These are phyloP conservation scores for Echinarachnius parma DNA, from an alignment of 53 echinoderm and acorn worm genomes.

Conservation along the genomic window DNA sequence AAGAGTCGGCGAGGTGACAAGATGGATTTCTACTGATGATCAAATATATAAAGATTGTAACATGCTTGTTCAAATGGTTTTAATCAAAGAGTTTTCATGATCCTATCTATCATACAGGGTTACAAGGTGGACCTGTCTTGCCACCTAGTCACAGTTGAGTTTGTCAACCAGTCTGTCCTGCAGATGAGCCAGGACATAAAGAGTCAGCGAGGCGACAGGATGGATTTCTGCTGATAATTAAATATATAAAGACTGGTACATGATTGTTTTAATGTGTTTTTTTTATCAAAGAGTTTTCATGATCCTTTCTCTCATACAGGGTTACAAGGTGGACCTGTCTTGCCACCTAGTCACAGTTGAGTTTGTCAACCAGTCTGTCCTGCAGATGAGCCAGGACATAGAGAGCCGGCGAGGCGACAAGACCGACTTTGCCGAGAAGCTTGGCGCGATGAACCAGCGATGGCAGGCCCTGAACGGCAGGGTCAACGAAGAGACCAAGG, in stretches of 20 bases:
- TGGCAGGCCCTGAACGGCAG: slow-evolving; percentile 75
- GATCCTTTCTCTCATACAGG: slow-evolving; percentile 25
- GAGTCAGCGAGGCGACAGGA: slow-evolving; percentile 77
- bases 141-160: slow-evolving; percentile 89
- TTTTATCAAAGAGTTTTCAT: too few relatives aligned
- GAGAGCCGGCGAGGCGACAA: slow-evolving; percentile 82
- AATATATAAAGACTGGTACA: too few relatives aligned
- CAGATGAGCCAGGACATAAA: slow-evolving; percentile 82
- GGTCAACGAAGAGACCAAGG: slow-evolving; percentile 75
- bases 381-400: slow-evolving; percentile 77
- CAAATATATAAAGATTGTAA: too few relatives aligned
- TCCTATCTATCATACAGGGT: too few relatives aligned
- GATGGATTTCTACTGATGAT: too few relatives aligned
- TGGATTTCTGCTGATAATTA: slow-evolving; percentile 96
- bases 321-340: slow-evolving; percentile 84
- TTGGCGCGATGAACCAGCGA: slow-evolving; percentile 82
- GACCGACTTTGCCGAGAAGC: slow-evolving; percentile 94
- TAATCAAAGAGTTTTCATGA: too few relatives aligned
- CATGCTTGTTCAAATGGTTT: too few relatives aligned
- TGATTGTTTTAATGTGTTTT: too few relatives aligned
- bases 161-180: slow-evolving; percentile 92
- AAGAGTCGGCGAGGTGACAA: slow-evolving; percentile 81
- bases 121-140: slow-evolving; percentile 86
- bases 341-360: slow-evolving; percentile 90
- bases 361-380: slow-evolving; percentile 94